A percentile compares a stretch with the other conserved stretches of the same genome.
Evolutionary conservation across 2,888 invertebrate genomes (phyloP).

Genomic region (Alitta virens): DNA sequence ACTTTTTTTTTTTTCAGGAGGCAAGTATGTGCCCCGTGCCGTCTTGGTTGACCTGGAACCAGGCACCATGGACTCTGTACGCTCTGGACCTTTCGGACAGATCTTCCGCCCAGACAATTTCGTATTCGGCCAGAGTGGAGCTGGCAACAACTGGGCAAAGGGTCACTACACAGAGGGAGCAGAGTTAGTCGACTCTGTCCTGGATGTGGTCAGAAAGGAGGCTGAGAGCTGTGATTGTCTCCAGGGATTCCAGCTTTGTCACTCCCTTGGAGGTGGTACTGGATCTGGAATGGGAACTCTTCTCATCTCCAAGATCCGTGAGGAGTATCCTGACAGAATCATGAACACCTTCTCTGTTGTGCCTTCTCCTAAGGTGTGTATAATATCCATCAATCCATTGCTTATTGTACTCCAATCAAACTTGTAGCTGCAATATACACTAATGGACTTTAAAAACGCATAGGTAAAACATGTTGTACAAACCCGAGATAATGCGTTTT

Average conservation of each 20-base stretch:
- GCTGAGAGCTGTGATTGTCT: conserved; percentile 53
- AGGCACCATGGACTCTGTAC: conserved; percentile 94
- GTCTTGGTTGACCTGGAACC: conserved; percentile 92
- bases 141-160: conserved; percentile 13
- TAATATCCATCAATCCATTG: too few species aligned
- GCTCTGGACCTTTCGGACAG: conserved; percentile 9
- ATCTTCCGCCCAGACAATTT: conserved; percentile 11
- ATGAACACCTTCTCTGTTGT: conserved; percentile 96
- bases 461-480: too few species aligned
- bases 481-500: too few species aligned
- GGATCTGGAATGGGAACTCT: conserved; percentile 87
- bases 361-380: conserved; percentile 73
- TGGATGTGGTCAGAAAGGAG: conserved; percentile 54
- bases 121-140: conserved; percentile 10
- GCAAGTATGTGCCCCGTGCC: conserved; percentile 90
- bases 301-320: conserved; percentile 92
- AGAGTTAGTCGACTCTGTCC: conserved; percentile 52
- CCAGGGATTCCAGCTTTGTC: conserved; percentile 55
- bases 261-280: conserved; percentile 81
- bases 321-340: conserved; percentile 96
- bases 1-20: conserved; percentile 78
- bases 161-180: conserved; percentile 61
- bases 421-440: too few species aligned
- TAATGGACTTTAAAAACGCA: too few species aligned
- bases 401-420: too few species aligned